Evolutionary conservation across 2,797 vertebrate genomes (phyloP).

Genomic region (Basileuterus tristriatus): DNA sequence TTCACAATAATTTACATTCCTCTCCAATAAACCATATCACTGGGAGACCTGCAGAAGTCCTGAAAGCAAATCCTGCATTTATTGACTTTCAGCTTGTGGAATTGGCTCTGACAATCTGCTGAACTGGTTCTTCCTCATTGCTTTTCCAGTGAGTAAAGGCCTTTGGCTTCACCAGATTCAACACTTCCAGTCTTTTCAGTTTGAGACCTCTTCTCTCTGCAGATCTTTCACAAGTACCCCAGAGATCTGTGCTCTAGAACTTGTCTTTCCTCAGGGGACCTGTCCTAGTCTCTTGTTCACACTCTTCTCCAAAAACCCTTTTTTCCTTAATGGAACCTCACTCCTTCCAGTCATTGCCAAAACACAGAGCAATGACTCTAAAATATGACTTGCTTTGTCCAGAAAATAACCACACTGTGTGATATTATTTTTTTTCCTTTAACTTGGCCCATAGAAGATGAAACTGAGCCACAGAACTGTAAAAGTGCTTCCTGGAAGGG

Average conservation of each 20-base stretch:
- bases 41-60: not conserved
- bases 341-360: not conserved
- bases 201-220: not conserved
- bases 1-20: not conserved
- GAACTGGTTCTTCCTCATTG: not conserved
- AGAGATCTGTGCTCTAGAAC: not conserved
- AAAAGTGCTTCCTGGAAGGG: not conserved
- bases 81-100: not conserved
- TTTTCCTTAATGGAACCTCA: not conserved
- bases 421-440: not conserved
- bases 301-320: not conserved
- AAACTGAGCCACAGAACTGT: not conserved
- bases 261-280: not conserved
- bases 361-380: not conserved
- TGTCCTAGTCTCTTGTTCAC: not conserved
- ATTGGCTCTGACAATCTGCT: not conserved
- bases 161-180: not conserved
- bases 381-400: not conserved
- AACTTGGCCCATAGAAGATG: not conserved
- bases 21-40: not conserved
- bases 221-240: not conserved
- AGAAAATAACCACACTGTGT: not conserved
- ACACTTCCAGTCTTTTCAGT: not conserved
- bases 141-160: not conserved
- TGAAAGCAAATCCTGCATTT: not conserved